These are phyloP conservation scores for Morbakka virulenta DNA, from an alignment of 30 jellyfish, hydroid and myxozoan genomes.

Conservation along the genomic window DNA sequence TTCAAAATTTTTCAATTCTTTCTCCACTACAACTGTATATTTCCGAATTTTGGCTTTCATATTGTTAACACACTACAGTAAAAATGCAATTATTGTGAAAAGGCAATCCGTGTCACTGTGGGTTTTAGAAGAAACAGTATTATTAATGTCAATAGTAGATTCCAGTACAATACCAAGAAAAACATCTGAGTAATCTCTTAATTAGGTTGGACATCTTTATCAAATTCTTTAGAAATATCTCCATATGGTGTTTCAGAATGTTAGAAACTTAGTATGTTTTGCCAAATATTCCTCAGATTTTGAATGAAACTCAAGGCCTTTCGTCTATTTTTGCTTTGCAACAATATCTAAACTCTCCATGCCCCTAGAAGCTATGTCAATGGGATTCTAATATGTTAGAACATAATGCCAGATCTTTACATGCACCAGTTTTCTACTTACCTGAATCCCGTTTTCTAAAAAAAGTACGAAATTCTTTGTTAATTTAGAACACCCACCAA, in stretches of 20 bases:
- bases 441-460: background rate
- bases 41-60: background rate
- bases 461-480: background rate
- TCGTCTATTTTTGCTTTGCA: background rate
- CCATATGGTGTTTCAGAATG: background rate
- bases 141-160: background rate
- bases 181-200: no score
- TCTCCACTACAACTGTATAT: no score
- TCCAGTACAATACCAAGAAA: background rate
- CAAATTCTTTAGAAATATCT: background rate
- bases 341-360: background rate
- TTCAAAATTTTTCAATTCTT: background rate
- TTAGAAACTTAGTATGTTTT: no score
- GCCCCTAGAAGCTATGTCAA: constrained; percentile 1
- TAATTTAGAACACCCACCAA: background rate
- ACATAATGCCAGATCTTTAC: background rate
- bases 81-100: background rate
- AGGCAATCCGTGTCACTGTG: background rate
- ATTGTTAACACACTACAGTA: background rate
- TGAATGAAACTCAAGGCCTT: background rate
- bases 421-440: background rate
- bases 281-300: background rate
- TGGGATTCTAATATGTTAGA: background rate
- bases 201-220: background rate
- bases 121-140: background rate